Base-by-base conservation (phyloP, 2,888 invertebrate genomes). In the Philopedon plagiatum region DNA sequence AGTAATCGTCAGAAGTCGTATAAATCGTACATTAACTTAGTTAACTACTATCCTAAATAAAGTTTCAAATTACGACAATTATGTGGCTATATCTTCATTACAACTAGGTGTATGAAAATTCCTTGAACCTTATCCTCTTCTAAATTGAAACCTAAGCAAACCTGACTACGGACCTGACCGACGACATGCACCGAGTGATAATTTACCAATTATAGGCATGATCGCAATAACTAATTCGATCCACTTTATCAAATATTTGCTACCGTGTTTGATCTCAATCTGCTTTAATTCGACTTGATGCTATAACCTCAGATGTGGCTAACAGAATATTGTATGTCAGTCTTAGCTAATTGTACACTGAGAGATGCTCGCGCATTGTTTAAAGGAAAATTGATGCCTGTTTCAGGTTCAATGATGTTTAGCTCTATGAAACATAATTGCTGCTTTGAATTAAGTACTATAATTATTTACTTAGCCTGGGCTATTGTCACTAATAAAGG, bases 321-420 rank as follows among this genome's bases (percentile, higher is more conserved):
- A 13, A 51, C 34, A 13, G 7, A 32, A 37, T 23, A 18, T 18
- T 23, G 39, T 23, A 58, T 39, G 9, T 19, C 8, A 26, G 60
- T 0, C 23, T 1, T 51, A 51, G 49, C 39, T 29, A 51, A 49
- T 37, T 49, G n/a, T 37, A 32, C 23, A 8, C 32, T 37, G 21
- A 34, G 11, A 34, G 37, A 19, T 34, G n/a, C 15, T 34, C 23
- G 62, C 32, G 32, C 26, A 63, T 13, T 23, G 34, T 13, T 61
- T 51, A 63, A 21, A 63, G 49, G 13, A 23, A 44, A 51, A 21
- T 49, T 29, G 34, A 63, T 63, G 62, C 51, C n/a, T 26, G 49
- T 32, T 62, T 63, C n/a, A 63, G 51, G 13, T 23, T n/a, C 21
- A 63, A 19, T 23, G 0, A 29, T 51, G 37, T 32, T 63, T 51